phyloP scores from a whole-genome alignment of 2,888 invertebrate species.

The Neoascia interrupta region DNA sequence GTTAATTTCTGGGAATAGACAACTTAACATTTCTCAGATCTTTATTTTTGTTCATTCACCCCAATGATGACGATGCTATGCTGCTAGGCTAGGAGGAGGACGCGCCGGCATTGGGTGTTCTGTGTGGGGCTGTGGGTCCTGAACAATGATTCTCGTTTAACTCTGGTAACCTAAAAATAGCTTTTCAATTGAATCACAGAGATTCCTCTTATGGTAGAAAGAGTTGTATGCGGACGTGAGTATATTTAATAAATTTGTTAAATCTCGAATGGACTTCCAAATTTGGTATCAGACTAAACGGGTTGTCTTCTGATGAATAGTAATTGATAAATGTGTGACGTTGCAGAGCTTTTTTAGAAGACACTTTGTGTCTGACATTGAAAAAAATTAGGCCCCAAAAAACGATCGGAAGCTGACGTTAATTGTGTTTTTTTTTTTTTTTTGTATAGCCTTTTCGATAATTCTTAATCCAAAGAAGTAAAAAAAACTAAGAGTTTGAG shows the following conservation, averaged over 20 bases:
- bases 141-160: conserved; percentile 43
- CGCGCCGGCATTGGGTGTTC: no score
- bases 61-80: no score
- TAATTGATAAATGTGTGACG: conserved; percentile 34
- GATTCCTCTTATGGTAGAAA: conserved; percentile 14
- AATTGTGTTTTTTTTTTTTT: background rate
- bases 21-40: no score
- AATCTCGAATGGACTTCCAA: conserved; percentile 28
- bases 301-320: conserved; percentile 28
- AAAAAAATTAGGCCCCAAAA: background rate
- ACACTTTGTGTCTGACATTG: no score
- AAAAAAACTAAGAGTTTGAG: no score
- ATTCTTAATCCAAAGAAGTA: no score
- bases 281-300: no score
- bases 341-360: conserved; percentile 6
- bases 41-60: conserved; percentile 54
- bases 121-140: no score
- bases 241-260: conserved; percentile 25
- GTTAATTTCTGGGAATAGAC: no score
- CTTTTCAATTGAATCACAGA: conserved; percentile 41
- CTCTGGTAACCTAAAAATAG: conserved; percentile 49
- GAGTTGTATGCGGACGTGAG: conserved; percentile 47
- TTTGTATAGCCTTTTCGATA: no score
- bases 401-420: conserved; percentile 3
- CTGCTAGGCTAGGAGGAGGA: no score